A percentile compares a stretch with the other conserved stretches of the same genome.
Evolutionary conservation across 2,888 invertebrate species (phyloP).

Genomic region (Tromatobia lineatoria): DNA sequence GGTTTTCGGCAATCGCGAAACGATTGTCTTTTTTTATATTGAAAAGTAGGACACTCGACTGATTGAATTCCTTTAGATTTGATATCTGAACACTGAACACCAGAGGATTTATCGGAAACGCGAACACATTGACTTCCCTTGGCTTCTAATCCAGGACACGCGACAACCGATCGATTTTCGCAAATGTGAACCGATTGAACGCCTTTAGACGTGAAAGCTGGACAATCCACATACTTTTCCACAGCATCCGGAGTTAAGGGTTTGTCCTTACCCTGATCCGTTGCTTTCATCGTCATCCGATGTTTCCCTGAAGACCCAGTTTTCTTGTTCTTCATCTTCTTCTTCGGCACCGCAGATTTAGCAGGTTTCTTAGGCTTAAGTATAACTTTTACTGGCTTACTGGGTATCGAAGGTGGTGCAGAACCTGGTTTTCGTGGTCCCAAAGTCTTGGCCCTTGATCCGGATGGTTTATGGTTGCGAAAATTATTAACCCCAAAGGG

Average conservation of each 20-base stretch:
- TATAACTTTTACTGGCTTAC: background rate
- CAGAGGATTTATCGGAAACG: conserved; percentile 16
- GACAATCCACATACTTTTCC: conserved; percentile 25
- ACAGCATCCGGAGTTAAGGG: conserved; percentile 10
- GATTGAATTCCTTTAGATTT: no score
- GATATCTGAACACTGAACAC: conserved; percentile 42
- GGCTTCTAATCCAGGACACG: conserved; percentile 50
- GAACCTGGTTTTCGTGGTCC: conserved; percentile 24
- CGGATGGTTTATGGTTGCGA: conserved; percentile 49
- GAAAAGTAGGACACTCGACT: conserved; percentile 36
- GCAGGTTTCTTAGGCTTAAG: conserved; percentile 14
- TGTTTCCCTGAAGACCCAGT: conserved; percentile 23
- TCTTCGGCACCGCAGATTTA: conserved; percentile 3
- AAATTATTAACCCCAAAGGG: conserved; percentile 54
- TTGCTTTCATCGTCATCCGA: background rate
- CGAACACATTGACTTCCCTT: conserved; percentile 50
- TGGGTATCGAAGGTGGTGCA: background rate
- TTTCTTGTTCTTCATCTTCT: conserved; percentile 40
- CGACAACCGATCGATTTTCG: conserved; percentile 32
- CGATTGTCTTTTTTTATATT: no score
- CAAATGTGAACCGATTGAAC: conserved; percentile 38
- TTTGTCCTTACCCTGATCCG: conserved; percentile 12
- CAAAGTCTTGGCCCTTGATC: conserved; percentile 23
- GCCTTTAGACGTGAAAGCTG: conserved; percentile 32
- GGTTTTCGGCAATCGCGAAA: conserved; percentile 13